Conservation (phyloP, 2,888 invertebrate genomes). For the Lasioglossum villosulum region DNA sequence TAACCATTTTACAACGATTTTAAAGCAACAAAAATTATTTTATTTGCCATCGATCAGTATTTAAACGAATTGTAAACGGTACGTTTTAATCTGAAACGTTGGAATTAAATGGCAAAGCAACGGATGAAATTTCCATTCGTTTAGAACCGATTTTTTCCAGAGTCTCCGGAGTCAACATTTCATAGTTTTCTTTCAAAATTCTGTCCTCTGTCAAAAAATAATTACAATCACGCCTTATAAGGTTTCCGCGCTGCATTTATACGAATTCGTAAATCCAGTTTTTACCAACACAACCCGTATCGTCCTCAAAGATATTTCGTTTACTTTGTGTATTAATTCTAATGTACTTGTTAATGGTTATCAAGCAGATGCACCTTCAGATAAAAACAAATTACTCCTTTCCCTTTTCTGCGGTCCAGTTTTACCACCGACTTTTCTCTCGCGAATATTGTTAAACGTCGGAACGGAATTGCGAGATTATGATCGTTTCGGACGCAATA, state of each 20-base stretch:
- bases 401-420: constrained; percentile 48
- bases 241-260: not conserved
- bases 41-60: no score
- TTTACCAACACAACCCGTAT: not conserved
- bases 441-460: not conserved
- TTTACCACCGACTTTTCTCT: constrained; percentile 12
- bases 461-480: constrained; percentile 19
- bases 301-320: not conserved
- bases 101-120: no score
- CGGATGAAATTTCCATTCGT: no score
- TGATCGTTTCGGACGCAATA: constrained; percentile 33
- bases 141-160: not conserved
- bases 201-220: not conserved
- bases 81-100: no score
- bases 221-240: not conserved
- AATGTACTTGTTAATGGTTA: not conserved
- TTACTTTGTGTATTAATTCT: not conserved
- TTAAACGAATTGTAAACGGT: no score
- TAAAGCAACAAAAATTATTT: no score
- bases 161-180: not conserved
- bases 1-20: no score
- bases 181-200: not conserved
- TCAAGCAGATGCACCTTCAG: not conserved
- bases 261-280: not conserved
- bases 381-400: constrained; percentile 27